Evolutionary conservation across 2,113 vertebrate species (phyloP).

Genomic region (Spheniscus mendiculus): DNA sequence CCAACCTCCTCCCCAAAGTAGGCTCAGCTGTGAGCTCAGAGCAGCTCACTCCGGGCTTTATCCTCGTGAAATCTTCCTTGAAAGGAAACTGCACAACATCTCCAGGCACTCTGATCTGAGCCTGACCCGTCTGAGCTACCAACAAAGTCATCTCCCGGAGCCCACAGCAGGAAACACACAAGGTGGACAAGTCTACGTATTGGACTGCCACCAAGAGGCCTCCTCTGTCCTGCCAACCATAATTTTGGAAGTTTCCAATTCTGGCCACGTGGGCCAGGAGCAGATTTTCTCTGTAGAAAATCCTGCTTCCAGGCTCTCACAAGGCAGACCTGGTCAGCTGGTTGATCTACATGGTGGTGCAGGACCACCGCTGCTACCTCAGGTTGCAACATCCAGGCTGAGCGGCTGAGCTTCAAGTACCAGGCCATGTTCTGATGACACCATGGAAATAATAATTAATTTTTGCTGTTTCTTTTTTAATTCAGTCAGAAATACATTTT

Average conservation of each 20-base stretch:
- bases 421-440: neutral
- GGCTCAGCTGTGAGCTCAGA: neutral
- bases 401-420: neutral
- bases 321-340: neutral
- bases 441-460: neutral
- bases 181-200: neutral
- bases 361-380: neutral
- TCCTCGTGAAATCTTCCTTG: neutral
- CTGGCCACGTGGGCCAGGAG: rapidly evolving
- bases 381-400: neutral
- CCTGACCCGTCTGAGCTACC: neutral
- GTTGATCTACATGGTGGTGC: neutral
- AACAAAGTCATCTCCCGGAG: neutral
- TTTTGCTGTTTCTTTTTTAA: neutral
- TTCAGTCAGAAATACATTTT: neutral
- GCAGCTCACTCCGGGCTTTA: neutral
- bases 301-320: neutral
- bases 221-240: neutral
- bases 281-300: neutral
- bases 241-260: neutral
- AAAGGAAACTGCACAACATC: neutral
- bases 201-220: neutral
- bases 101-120: neutral
- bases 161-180: neutral
- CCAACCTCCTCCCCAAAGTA: neutral